Conservation (phyloP, 2,113 vertebrate species). For the Megalops atlanticus region DNA sequence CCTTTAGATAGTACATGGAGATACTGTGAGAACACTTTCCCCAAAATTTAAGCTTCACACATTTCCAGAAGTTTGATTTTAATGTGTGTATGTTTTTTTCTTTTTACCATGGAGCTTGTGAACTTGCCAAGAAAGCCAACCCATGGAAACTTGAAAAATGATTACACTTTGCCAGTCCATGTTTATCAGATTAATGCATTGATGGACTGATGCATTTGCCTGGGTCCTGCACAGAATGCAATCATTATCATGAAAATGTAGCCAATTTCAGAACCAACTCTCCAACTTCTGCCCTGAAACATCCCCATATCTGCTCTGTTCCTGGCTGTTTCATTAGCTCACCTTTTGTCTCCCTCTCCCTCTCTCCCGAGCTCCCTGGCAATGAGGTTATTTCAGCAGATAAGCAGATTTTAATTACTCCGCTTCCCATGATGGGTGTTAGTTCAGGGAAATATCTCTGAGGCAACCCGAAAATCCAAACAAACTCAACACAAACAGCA, state of each 20-base stretch:
- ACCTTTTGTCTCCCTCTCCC: not conserved
- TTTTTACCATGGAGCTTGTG: too few relatives aligned
- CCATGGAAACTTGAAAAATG: not conserved
- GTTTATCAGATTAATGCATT: not conserved
- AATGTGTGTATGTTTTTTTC: too few relatives aligned
- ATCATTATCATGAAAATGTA: not conserved
- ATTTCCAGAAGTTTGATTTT: too few relatives aligned
- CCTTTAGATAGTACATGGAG: too few relatives aligned
- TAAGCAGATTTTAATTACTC: conserved; percentile 59
- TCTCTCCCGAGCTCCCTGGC: conserved; percentile 37
- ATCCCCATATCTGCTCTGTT: too few relatives aligned
- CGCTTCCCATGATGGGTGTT: not conserved
- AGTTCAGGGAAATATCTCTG: not conserved
- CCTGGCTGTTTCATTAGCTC: not conserved
- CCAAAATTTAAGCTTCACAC: too few relatives aligned
- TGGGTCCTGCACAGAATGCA: not conserved
- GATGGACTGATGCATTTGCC: too few relatives aligned
- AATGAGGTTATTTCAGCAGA: conserved; percentile 48
- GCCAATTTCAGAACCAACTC: not conserved
- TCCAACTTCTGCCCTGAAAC: not conserved
- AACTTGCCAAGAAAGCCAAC: not conserved
- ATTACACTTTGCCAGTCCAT: not conserved
- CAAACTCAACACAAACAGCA: not conserved
- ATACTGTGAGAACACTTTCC: too few relatives aligned
- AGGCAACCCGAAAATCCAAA: conserved; percentile 3